A percentile compares a stretch with the other conserved stretches of the same genome.
These are phyloP conservation scores for Sinocyclocheilus rhinocerous DNA, from an alignment of 2,113 vertebrate species.

Conservation along the genomic window DNA sequence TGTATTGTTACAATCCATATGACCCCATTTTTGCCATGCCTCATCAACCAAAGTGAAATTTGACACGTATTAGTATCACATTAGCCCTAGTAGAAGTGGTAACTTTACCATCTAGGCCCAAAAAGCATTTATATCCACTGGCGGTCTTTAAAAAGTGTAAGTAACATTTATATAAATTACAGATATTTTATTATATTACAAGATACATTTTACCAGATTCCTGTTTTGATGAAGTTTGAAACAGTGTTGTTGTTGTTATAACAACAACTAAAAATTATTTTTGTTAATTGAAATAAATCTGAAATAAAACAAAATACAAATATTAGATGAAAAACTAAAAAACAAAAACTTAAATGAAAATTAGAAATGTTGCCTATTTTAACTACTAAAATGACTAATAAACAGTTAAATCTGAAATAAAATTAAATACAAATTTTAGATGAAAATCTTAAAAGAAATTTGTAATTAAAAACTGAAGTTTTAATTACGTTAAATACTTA, in stretches of 20 bases:
- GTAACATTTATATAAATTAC: background rate
- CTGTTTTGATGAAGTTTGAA: background rate
- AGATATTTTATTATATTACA: background rate
- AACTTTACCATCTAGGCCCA: background rate
- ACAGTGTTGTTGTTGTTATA: background rate
- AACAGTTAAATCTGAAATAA: background rate
- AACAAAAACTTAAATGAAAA: background rate
- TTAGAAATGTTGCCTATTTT: background rate
- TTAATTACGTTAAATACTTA: background rate
- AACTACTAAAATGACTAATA: background rate
- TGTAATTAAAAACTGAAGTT: background rate
- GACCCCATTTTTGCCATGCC: background rate
- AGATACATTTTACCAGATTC: background rate
- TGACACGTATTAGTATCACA: background rate
- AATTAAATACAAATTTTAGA: background rate
- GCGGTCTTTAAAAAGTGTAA: background rate
- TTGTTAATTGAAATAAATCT: background rate
- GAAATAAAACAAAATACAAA: background rate
- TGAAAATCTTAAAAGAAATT: background rate
- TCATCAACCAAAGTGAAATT: background rate
- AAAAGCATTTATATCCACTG: background rate
- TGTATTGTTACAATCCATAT: background rate
- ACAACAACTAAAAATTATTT: background rate
- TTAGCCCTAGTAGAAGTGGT: background rate
- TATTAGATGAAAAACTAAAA: background rate